Conservation (phyloP, 1,140 invertebrate species). For the Kradibia gibbosae region DNA sequence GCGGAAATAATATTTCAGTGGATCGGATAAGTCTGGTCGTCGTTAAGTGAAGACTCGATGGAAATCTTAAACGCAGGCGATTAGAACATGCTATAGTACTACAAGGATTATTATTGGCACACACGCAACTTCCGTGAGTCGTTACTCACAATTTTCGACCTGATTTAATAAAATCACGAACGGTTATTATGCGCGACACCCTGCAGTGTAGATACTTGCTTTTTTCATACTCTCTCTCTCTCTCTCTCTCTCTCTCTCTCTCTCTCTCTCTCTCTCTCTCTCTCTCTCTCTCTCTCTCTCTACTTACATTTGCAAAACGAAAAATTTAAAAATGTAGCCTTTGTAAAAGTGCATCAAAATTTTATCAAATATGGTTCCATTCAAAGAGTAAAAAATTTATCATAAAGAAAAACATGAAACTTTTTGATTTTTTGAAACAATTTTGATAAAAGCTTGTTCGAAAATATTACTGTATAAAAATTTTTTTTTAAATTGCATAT, state of each 20-base stretch:
- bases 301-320: background rate
- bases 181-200: conserved; percentile 34
- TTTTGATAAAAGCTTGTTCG: too few species aligned
- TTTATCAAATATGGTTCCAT: too few species aligned
- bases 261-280: background rate
- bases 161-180: conserved; percentile 45
- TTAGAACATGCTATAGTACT: background rate
- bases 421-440: background rate
- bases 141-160: conserved; percentile 47
- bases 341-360: too few species aligned
- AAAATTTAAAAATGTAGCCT: too few species aligned
- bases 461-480: too few species aligned
- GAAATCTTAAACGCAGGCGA: conserved; percentile 45
- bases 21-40: background rate
- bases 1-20: background rate
- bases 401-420: too few species aligned
- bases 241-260: background rate
- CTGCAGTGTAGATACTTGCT: background rate
- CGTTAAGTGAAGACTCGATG: conserved; percentile 18
- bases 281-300: background rate
- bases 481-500: background rate
- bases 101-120: conserved; percentile 36
- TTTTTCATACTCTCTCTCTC: background rate
- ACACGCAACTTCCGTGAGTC: conserved; percentile 43
- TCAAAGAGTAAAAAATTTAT: too few species aligned